Conservation (phyloP, 1,140 invertebrate genomes). For the Hycleus cichorii region DNA sequence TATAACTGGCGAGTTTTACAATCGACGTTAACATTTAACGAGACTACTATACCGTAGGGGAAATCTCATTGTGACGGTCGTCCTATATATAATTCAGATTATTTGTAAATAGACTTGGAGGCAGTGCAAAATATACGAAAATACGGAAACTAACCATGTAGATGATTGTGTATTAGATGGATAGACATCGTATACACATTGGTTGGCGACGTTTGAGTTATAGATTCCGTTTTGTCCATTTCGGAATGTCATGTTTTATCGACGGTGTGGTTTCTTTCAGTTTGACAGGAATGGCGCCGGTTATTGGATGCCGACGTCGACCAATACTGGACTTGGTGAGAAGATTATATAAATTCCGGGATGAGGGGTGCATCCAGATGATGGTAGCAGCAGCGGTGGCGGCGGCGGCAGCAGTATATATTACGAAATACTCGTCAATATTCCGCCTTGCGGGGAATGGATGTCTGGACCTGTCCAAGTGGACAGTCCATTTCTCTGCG, state of each 20-base stretch:
- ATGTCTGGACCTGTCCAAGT: conserved; percentile 17
- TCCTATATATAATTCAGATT: conserved; percentile 21
- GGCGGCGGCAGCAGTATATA: not conserved
- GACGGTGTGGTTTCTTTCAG: conserved; percentile 37
- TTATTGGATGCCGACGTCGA: conserved; percentile 38
- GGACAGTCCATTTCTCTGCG: conserved; percentile 35
- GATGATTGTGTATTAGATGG: too few relatives aligned
- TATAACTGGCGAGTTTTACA: conserved; percentile 36
- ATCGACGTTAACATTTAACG: conserved; percentile 35
- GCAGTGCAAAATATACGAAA: too few relatives aligned
- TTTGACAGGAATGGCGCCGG: conserved; percentile 37
- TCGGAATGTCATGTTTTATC: conserved; percentile 39
- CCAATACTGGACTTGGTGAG: conserved; percentile 32
- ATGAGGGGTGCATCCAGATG: conserved; percentile 20
- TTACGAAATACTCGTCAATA: conserved; percentile 33
- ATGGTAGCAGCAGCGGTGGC: conserved; percentile 2
- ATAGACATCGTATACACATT: too few relatives aligned
- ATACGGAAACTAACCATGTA: too few relatives aligned
- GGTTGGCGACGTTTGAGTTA: conserved; percentile 8
- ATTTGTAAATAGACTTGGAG: not conserved
- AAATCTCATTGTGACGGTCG: conserved; percentile 27
- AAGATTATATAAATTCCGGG: conserved; percentile 39
- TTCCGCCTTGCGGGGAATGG: conserved; percentile 22
- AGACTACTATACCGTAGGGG: conserved; percentile 17
- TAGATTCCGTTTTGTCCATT: conserved; percentile 29